A percentile compares a stretch with the other conserved stretches of the same genome.
These are phyloP conservation scores for Spheniscus humboldti DNA, from an alignment of 2,797 vertebrate genomes.

Conservation along the genomic window DNA sequence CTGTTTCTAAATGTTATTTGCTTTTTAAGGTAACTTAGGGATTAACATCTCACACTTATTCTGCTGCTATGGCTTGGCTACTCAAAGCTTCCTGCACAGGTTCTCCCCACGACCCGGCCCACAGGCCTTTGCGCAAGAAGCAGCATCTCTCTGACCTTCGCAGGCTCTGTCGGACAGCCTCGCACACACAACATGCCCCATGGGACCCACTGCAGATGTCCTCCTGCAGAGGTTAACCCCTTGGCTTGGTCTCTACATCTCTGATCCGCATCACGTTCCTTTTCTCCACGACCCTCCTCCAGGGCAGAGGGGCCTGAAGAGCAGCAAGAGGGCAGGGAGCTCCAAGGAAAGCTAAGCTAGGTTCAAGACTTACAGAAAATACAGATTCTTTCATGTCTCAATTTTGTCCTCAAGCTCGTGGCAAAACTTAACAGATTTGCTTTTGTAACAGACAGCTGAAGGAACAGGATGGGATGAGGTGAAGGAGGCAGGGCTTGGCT, in stretches of 20 bases:
- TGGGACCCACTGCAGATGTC: not conserved
- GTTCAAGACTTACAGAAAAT: not conserved
- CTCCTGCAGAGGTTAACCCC: not conserved
- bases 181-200: rapidly evolving
- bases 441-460: not conserved
- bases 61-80: not conserved
- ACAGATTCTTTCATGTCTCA: not conserved
- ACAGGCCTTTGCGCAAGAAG: not conserved
- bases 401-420: not conserved
- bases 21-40: not conserved
- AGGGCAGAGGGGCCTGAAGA: not conserved
- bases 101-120: rapidly evolving
- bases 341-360: not conserved
- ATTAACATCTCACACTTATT: not conserved
- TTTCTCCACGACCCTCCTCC: not conserved
- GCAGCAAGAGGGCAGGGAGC: not conserved
- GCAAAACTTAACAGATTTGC: not conserved
- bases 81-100: not conserved
- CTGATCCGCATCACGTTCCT: not conserved
- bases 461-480: not conserved
- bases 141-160: not conserved
- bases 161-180: not conserved
- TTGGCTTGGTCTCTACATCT: not conserved
- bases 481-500: not conserved
- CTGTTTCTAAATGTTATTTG: not conserved